A percentile compares a stretch with the other conserved stretches of the same genome.
These are phyloP conservation scores for Pseudorasbora parva DNA, from an alignment of 2,113 vertebrate genomes.

Conservation along the genomic window DNA sequence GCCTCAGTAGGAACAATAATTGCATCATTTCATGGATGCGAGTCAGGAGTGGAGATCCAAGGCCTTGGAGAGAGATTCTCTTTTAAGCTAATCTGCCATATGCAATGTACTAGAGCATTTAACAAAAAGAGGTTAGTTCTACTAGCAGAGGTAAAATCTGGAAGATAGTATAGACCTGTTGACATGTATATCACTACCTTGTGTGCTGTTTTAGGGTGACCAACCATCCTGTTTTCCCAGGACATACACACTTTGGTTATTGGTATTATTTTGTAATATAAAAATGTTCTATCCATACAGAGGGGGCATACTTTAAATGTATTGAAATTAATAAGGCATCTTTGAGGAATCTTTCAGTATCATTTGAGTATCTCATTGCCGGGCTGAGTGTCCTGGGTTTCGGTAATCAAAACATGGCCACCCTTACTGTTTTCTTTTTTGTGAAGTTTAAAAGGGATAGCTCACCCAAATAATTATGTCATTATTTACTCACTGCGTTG, in stretches of 20 bases:
- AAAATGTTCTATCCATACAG: no score
- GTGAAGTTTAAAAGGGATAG: neutral
- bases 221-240: no score
- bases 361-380: no score
- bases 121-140: conserved; percentile 25
- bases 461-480: neutral
- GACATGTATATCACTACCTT: conserved; percentile 3
- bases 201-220: no score
- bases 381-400: no score
- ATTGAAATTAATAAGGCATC: no score
- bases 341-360: no score
- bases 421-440: conserved; percentile 2
- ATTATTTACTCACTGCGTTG: neutral
- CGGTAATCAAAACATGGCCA: no score
- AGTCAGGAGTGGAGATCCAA: conserved; percentile 73
- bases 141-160: conserved; percentile 12
- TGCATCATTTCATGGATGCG: conserved; percentile 83
- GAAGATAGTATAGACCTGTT: conserved; percentile 40
- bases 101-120: conserved; percentile 19
- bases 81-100: conserved; percentile 33
- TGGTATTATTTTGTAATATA: no score
- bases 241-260: no score
- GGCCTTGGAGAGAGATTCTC: conserved; percentile 53
- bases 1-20: conserved; percentile 79
- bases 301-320: no score